phyloP scores from a whole-genome alignment of 2,113 vertebrate genomes.

The Equus przewalskii region DNA sequence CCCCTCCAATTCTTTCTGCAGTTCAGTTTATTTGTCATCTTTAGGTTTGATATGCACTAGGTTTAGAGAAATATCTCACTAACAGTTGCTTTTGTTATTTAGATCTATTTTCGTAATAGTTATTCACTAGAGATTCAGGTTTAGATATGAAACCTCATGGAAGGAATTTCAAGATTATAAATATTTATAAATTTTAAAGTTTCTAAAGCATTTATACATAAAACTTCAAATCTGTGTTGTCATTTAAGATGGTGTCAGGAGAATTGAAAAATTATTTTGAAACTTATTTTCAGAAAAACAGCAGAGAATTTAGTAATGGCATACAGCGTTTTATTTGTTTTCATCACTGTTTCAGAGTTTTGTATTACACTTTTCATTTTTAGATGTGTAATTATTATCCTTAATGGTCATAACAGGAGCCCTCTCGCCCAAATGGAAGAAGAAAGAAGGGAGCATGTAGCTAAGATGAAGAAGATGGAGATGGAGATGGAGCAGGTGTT shows the following conservation, averaged over 20 bases:
- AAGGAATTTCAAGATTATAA: neutral
- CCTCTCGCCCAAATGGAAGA: conserved; percentile 99
- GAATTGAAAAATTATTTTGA: conserved; percentile 58
- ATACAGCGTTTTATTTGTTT: neutral
- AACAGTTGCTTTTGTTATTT: neutral
- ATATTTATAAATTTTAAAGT: neutral
- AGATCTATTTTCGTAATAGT: neutral
- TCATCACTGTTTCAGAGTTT: neutral
- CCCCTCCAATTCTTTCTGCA: neutral
- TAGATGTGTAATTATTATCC: conserved; percentile 47
- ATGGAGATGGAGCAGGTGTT: conserved; percentile 99
- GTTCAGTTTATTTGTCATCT: neutral
- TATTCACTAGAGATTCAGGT: neutral
- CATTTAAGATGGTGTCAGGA: neutral
- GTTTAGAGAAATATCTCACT: neutral
- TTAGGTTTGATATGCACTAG: neutral
- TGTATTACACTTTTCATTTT: neutral
- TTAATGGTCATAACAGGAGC: conserved; percentile 90
- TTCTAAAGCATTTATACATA: conserved; percentile 1
- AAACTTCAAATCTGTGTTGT: conserved; percentile 41
- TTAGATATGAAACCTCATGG: neutral
- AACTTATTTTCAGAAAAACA: neutral
- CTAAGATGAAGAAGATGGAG: conserved; percentile 99
- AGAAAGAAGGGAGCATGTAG: conserved; percentile 96
- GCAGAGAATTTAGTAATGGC: neutral